Evolutionary conservation across 2,888 invertebrate species (phyloP).

Genomic region (Arrhopalites spinosus): DNA sequence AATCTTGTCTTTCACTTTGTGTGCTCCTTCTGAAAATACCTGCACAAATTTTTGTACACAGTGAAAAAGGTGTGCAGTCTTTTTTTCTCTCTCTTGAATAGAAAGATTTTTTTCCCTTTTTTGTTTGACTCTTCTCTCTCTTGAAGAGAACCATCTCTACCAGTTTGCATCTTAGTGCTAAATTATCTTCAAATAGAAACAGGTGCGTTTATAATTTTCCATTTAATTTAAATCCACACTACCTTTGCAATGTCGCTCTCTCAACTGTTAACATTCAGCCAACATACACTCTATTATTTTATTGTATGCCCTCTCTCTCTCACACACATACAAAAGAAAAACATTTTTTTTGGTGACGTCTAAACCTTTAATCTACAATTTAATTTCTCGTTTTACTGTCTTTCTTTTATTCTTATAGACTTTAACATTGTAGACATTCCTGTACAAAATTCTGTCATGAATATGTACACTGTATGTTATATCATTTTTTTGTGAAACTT

Average conservation of each 20-base stretch:
- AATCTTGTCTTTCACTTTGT: background rate
- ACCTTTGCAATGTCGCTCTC: background rate
- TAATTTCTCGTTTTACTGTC: background rate
- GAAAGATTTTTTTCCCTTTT: constrained; percentile 18
- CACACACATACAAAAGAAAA: background rate
- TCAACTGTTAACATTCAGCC: background rate
- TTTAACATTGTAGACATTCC: no score
- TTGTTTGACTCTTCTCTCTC: constrained; percentile 14
- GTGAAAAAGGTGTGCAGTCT: no score
- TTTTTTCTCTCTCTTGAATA: no score
- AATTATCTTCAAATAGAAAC: constrained; percentile 40
- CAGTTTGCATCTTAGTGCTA: constrained; percentile 45
- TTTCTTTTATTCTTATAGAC: no score
- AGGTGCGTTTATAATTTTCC: constrained; percentile 27
- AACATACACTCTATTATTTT: background rate
- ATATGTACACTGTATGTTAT: no score
- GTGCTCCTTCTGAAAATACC: background rate
- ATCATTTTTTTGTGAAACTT: no score
- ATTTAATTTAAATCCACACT: background rate
- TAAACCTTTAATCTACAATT: background rate
- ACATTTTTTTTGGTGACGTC: background rate
- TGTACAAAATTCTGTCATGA: no score
- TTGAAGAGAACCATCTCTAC: constrained; percentile 2
- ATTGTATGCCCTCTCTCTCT: background rate
- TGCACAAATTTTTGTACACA: background rate